Conservation (phyloP, 2,797 vertebrate genomes). For the Platalea minor region DNA sequence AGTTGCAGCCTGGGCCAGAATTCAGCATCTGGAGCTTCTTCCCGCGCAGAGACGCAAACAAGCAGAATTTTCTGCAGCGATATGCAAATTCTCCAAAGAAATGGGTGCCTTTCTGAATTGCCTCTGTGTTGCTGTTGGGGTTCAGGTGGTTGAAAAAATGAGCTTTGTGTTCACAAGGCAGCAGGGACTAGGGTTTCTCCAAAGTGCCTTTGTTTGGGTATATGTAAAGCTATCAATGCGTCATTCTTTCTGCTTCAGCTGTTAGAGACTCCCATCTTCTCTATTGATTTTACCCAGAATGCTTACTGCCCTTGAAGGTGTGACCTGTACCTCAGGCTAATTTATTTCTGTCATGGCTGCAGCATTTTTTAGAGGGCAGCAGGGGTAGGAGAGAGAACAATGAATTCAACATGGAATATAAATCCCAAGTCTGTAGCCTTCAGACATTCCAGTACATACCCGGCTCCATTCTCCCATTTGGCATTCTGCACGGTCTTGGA, state of each 20-base stretch:
- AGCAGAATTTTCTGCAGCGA: neutral
- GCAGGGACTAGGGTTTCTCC: conserved; percentile 34
- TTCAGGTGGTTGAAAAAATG: conserved; percentile 61
- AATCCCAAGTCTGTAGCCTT: conserved; percentile 39
- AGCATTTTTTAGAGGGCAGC: conserved; percentile 59
- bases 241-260: conserved; percentile 72
- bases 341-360: conserved; percentile 79
- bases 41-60: neutral
- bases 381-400: conserved; percentile 33
- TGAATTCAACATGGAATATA: conserved; percentile 65
- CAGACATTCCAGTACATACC: conserved; percentile 30
- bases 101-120: conserved; percentile 15
- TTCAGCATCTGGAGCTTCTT: neutral
- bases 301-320: conserved; percentile 75
- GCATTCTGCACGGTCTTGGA: conserved; percentile 22
- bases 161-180: conserved; percentile 16
- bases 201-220: conserved; percentile 70
- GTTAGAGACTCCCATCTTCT: conserved; percentile 68
- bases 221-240: conserved; percentile 51
- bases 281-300: conserved; percentile 73
- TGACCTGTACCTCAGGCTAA: conserved; percentile 78
- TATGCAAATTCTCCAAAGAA: neutral
- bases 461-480: neutral
- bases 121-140: conserved; percentile 13
- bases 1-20: neutral